phyloP scores from a whole-genome alignment of 1,140 invertebrate genomes.

The Aporrectodea caliginosa region DNA sequence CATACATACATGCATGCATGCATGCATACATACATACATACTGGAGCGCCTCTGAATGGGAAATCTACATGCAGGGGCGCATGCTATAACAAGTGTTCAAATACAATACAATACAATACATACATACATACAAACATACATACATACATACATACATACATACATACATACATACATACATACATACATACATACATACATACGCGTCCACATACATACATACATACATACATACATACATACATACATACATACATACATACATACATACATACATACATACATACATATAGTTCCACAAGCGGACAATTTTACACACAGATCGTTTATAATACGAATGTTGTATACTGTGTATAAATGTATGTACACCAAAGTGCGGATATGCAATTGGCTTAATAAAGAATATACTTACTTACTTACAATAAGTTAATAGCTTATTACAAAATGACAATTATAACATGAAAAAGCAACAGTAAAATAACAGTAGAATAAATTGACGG shows the following conservation, averaged over 20 bases:
- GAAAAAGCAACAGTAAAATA: not conserved
- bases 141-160: not conserved
- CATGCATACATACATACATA: too few species aligned
- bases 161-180: constrained; percentile 10
- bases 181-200: constrained; percentile 14
- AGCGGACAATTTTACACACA: constrained; percentile 9
- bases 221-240: constrained; percentile 14
- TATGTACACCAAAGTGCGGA: too few species aligned
- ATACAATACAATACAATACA: not conserved
- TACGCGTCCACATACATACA: constrained; percentile 3
- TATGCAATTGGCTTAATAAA: too few species aligned
- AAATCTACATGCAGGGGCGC: not conserved
- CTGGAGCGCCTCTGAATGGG: too few species aligned
- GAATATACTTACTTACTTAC: too few species aligned
- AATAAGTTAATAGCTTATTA: not conserved
- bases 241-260: constrained; percentile 21
- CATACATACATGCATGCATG: too few species aligned
- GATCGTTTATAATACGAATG: not conserved
- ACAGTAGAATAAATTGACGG: not conserved
- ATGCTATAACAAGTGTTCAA: not conserved
- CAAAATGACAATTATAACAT: not conserved
- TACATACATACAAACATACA: constrained; percentile 3
- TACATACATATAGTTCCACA: not conserved
- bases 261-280: constrained; percentile 24
- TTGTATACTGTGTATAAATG: not conserved